Evolutionary conservation across 37 sponge, comb jelly and placozoan species (phyloP), one percentile per base, ranked within the genome.

Genomic region (Chondrosia reniformis): DNA sequence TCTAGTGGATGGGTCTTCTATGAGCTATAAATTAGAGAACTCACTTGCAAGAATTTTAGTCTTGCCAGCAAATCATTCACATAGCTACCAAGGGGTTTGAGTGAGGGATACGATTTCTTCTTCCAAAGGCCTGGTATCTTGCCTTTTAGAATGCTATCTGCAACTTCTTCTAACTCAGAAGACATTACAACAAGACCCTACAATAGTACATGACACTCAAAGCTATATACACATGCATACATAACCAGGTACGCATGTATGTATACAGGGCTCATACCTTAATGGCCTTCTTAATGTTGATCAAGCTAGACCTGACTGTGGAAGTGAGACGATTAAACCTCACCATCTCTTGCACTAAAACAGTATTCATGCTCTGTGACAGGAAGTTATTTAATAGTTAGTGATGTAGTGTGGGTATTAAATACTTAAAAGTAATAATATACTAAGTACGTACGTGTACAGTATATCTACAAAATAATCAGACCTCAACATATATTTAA

Each of bases 301-400:
- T 61, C 33, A 99, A 87, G 42, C 84, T 85, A 58, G 80, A 42
- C 28, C 88, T 80, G 27, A 99, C 99, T 13, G 84, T 88, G 5
- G 56, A 45, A 0, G 85, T 92, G 38, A 99, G 83, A n/a, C 94
- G 79, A 54, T 99, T 99, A 86, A 99, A 99, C 37, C 99, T 77
- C 33, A 91, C 96, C 99, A 99, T 99, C 81, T 99, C 99, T 62
- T 99, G 99, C 32, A 99, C 99, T 46, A 99, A 83, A 12, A 99
- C 99, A 63, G 99, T 99, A 84, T 99, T 99, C 99, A 99, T 99
- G 56, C 99, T 99, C 92, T 96, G 65, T 17, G 55, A 22, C 37
- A 42, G 46, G 28, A 31, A 46, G n/a, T n/a, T n/a, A n/a, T n/a
- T n/a, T n/a, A n/a, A n/a, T n/a, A n/a, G n/a, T n/a, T n/a, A n/a